Conservation (phyloP, 2,797 vertebrate genomes). For the Botia almorhae region DNA sequence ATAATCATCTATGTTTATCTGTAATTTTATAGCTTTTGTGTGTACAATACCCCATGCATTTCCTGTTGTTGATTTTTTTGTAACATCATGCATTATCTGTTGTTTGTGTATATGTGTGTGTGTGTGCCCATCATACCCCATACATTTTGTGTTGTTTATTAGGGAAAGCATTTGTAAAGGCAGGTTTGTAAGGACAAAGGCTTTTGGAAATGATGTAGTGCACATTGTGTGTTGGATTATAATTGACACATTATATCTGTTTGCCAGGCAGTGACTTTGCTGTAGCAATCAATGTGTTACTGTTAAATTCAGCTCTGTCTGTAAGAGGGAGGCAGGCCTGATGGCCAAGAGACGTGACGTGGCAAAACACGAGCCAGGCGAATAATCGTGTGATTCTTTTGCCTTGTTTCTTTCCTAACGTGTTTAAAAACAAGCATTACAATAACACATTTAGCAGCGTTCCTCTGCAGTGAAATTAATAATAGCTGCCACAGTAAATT, state of each 20-base stretch:
- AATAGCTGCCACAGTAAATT: neutral
- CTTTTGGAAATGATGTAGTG: neutral
- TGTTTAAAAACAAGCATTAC: neutral
- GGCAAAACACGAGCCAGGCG: neutral
- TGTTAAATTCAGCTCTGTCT: constrained; percentile 6
- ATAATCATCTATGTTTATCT: neutral
- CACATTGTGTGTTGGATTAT: constrained; percentile 11
- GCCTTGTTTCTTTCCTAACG: neutral
- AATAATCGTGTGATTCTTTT: neutral
- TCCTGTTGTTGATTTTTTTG: too few species aligned
- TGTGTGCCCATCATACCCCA: neutral
- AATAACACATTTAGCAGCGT: neutral
- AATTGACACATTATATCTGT: neutral
- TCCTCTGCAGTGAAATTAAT: neutral
- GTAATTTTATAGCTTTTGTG: neutral
- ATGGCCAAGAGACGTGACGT: neutral
- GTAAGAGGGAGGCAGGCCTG: neutral
- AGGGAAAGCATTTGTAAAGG: neutral
- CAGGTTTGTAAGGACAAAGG: neutral
- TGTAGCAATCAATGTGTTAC: neutral
- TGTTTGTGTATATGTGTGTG: neutral
- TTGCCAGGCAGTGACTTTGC: constrained; percentile 15
- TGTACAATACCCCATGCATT: neutral
- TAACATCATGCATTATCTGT: too few species aligned
- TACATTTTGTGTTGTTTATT: constrained; percentile 4